Evolutionary conservation across 2,797 vertebrate genomes (phyloP).

Genomic region (Rhyacichthys aspro): DNA sequence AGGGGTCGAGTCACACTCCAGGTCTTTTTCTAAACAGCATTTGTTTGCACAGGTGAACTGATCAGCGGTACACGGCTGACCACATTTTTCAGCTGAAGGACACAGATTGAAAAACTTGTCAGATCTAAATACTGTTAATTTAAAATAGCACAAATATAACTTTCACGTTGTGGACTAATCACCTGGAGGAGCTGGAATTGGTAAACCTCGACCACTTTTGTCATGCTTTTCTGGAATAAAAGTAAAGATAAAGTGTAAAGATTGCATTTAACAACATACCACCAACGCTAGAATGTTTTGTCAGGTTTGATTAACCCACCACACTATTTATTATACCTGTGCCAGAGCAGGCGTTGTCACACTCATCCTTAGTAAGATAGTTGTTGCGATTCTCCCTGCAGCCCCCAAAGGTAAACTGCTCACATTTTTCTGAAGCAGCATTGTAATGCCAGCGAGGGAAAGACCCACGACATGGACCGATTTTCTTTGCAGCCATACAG

Average conservation of each 20-base stretch:
- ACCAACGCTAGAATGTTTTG: too few species aligned
- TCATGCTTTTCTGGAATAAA: conserved; percentile 63
- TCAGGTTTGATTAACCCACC: too few species aligned
- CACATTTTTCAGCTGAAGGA: conserved; percentile 74
- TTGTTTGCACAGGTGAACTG: conserved; percentile 86
- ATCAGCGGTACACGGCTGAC: conserved; percentile 68
- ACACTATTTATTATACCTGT: conserved; percentile 63
- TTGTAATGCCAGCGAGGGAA: conserved; percentile 94
- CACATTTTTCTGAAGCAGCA: conserved; percentile 79
- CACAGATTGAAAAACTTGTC: conserved; percentile 15
- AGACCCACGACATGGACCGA: conserved; percentile 89
- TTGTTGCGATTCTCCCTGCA: conserved; percentile 92
- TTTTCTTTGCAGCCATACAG: conserved; percentile 87
- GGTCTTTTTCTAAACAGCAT: conserved; percentile 88
- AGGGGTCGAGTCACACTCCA: conserved; percentile 84
- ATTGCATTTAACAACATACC: not conserved
- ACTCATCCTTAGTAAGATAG: conserved; percentile 84
- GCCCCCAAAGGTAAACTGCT: conserved; percentile 78
- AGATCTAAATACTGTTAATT: too few species aligned
- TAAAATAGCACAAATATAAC: too few species aligned
- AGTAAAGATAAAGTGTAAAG: conserved; percentile 5
- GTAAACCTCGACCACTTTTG: conserved; percentile 32
- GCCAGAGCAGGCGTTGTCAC: conserved; percentile 81
- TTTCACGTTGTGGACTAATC: not conserved
- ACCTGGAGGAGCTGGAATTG: not conserved